phyloP scores from a whole-genome alignment of 1,140 invertebrate species.

The Bursaphelenchus mucronatus region DNA sequence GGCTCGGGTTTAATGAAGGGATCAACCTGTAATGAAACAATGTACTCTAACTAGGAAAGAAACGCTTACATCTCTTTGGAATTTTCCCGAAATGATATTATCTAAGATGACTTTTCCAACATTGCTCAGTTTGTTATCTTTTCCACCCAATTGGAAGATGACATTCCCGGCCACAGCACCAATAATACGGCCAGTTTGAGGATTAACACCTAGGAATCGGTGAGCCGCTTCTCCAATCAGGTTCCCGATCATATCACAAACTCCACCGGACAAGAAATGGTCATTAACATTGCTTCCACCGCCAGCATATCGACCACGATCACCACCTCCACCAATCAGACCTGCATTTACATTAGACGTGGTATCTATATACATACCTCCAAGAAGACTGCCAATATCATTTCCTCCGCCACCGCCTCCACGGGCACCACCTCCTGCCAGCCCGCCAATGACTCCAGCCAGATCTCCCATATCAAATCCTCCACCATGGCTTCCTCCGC shows the following conservation, averaged over 20 bases:
- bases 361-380: neutral
- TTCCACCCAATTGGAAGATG: conserved; percentile 49
- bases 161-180: conserved; percentile 51
- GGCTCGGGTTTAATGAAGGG: conserved; percentile 57
- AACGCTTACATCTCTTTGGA: conserved; percentile 49
- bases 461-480: conserved; percentile 26
- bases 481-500: conserved; percentile 32
- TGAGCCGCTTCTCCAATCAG: conserved; percentile 60
- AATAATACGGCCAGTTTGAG: conserved; percentile 57
- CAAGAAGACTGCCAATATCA: conserved; percentile 22
- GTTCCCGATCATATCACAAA: conserved; percentile 58
- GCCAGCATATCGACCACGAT: conserved; percentile 44
- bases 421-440: conserved; percentile 29
- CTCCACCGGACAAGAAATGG: conserved; percentile 49
- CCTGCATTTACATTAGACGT: conserved; percentile 11
- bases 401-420: conserved; percentile 42
- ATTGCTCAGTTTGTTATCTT: conserved; percentile 56
- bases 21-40: conserved; percentile 39
- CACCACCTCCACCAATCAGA: conserved; percentile 28
- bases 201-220: conserved; percentile 58
- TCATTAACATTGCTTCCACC: conserved; percentile 51
- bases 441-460: conserved; percentile 32
- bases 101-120: conserved; percentile 60
- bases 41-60: neutral
- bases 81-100: conserved; percentile 59